A percentile compares a stretch with the other conserved stretches of the same genome.
Conservation (phyloP, 2,797 vertebrate genomes). For the Microchirus variegatus region DNA sequence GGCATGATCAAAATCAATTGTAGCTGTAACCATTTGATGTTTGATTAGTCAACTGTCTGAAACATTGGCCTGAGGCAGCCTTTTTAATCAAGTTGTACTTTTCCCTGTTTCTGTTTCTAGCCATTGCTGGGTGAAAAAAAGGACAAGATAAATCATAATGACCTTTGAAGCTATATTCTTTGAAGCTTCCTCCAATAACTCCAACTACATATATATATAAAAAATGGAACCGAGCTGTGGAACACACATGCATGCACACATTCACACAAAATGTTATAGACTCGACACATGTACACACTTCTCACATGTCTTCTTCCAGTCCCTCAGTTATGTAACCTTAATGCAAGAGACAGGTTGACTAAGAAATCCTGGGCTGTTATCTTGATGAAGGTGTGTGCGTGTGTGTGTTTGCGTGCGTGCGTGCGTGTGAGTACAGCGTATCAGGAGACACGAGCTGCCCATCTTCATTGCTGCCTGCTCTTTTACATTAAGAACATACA, state of each 20-base stretch:
- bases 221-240: conserved; percentile 39
- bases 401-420: conserved; percentile 9
- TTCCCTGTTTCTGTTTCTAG: too few species aligned
- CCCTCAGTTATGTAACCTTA: conserved; percentile 71
- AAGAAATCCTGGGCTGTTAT: conserved; percentile 63
- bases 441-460: conserved; percentile 18
- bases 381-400: conserved; percentile 41
- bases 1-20: too few species aligned
- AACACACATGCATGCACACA: conserved; percentile 34
- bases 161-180: conserved; percentile 55
- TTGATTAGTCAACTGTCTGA: too few species aligned
- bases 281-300: conserved; percentile 25
- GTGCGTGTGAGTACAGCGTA: conserved; percentile 5
- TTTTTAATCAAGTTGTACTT: too few species aligned
- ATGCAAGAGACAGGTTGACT: conserved; percentile 75
- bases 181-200: conserved; percentile 49
- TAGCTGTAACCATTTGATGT: too few species aligned
- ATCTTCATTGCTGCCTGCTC: conserved; percentile 17
- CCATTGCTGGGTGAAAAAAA: conserved; percentile 7
- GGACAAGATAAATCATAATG: conserved; percentile 34
- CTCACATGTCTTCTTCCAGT: conserved; percentile 53
- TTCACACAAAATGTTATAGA: conserved; percentile 18
- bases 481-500: conserved; percentile 17
- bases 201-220: conserved; percentile 57
- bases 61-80: too few species aligned